A percentile compares a stretch with the other conserved stretches of the same genome.
Evolutionary conservation across 2,888 invertebrate genomes (phyloP).

Genomic region (Incurvaria masculella): DNA sequence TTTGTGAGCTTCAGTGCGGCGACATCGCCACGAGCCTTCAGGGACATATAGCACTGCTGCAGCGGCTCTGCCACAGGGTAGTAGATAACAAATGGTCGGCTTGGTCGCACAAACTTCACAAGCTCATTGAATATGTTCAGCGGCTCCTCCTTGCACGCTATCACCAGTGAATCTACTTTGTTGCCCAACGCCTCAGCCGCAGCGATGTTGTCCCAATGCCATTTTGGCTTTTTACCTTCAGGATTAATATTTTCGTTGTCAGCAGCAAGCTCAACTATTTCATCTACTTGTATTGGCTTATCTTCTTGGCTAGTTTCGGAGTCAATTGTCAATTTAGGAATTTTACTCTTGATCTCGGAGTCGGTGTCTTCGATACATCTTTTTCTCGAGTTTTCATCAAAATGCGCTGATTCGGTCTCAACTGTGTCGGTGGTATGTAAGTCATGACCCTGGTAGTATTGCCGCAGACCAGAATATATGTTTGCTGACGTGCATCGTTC

Average conservation of each 20-base stretch:
- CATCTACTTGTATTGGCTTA: conserved; percentile 5
- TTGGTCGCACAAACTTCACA: conserved; percentile 72
- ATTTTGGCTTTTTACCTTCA: conserved; percentile 56
- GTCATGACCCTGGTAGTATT: conserved; percentile 61
- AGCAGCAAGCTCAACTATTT: neutral
- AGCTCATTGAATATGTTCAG: conserved; percentile 72
- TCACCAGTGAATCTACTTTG: conserved; percentile 72
- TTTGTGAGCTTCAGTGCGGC: conserved; percentile 76
- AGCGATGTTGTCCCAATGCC: conserved; percentile 66
- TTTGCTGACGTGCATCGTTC: conserved; percentile 72
- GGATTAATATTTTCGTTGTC: conserved; percentile 4
- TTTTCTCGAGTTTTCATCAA: conserved; percentile 23
- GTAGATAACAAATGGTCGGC: conserved; percentile 84
- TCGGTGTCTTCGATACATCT: conserved; percentile 21
- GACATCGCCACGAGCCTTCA: conserved; percentile 70
- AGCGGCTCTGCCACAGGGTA: conserved; percentile 79
- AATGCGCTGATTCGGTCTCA: conserved; percentile 8
- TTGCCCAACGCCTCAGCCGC: conserved; percentile 60
- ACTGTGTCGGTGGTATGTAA: conserved; percentile 21
- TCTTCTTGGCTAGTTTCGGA: neutral
- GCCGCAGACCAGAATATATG: conserved; percentile 69
- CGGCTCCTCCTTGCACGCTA: conserved; percentile 86
- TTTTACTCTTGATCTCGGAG: conserved; percentile 26
- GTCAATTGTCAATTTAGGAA: conserved; percentile 23
- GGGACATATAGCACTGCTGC: conserved; percentile 73